Base-by-base conservation (phyloP, 2,888 invertebrate genomes). In the Lasioglossum oenotherae region DNA sequence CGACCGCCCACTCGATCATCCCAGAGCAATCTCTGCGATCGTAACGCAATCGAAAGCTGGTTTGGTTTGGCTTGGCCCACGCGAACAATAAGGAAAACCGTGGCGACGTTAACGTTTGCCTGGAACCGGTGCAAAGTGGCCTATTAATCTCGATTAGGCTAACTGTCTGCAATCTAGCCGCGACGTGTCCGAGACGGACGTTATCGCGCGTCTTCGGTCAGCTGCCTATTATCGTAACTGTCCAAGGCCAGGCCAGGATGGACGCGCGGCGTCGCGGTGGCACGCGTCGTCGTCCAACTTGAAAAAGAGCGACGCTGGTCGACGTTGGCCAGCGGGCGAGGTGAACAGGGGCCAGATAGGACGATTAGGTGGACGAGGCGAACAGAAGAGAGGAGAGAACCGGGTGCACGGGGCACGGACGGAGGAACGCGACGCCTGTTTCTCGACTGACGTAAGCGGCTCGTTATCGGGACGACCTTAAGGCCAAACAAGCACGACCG, bases 141-240 rank as follows among this genome's bases (percentile, higher is more conserved):
- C 87, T 78, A 84, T 86, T 84, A 87, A 86, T 84, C 84, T 84
- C 84, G 80, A 83, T 87, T 83, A 73, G 74, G 73, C 41, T 41
- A 78, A 80, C 76, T 76, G 74, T 84, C 78, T 27, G 53, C 77
- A 85, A 89, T 87, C 80, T 74, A 75, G 71, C 80, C 67, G 46
- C 80, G 74, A 82, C 46, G 60, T 88, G 85, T 81, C 79, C 84
- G 69, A 64, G 60, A 31, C 60, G 60, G 31, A 64, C 41, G 60
- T 53, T 69, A 75, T 38, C 74, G 80, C 85, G 85, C 44, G 64
- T 86, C 88, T 89, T 84, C 87, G 41, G 83, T 85, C 87, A 12
- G 38, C 69, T 69, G 69, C 69, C 88, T 89, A 91, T 91, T 89
- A 91, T 91, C 82, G 84, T 88, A 85, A 87, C 89, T 89, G 85